Evolutionary conservation across 2,888 invertebrate species (phyloP).

Genomic region (Meliscaeva auricollis): DNA sequence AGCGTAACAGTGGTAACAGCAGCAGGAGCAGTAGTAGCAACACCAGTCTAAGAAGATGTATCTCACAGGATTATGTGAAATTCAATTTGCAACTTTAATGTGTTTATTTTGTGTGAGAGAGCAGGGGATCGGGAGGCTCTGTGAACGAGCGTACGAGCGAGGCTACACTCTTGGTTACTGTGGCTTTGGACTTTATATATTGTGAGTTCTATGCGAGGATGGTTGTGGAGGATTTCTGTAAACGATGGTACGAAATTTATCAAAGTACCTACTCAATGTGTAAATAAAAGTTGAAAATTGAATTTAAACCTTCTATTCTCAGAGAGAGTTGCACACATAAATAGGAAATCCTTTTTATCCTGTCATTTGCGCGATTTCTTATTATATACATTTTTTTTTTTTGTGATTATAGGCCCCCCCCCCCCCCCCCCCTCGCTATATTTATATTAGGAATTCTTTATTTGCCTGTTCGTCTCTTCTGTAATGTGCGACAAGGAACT

Average conservation of each 20-base stretch:
- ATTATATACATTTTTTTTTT: conserved; percentile 47
- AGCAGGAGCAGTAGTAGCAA: conserved; percentile 51
- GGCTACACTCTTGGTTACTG: conserved; percentile 73
- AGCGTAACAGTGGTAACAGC: conserved; percentile 38
- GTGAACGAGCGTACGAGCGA: conserved; percentile 40
- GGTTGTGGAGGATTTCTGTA: conserved; percentile 73
- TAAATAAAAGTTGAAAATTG: conserved; percentile 77
- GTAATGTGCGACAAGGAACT: conserved; percentile 25
- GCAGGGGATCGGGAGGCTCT: conserved; percentile 38
- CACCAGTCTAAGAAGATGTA: conserved; percentile 76
- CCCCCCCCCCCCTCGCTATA: conserved; percentile 5
- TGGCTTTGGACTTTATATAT: conserved; percentile 75
- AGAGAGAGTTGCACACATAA: conserved; percentile 65
- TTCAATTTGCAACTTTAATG: conserved; percentile 77
- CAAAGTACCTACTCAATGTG: conserved; percentile 76
- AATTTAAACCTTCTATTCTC: conserved; percentile 76
- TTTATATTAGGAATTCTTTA: conserved; percentile 20
- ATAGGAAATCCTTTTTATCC: conserved; percentile 76
- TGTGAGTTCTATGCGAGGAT: conserved; percentile 48
- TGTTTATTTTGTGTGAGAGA: conserved; percentile 70
- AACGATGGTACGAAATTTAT: conserved; percentile 75
- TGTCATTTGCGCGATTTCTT: conserved; percentile 74
- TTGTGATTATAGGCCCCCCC: conserved; percentile 6
- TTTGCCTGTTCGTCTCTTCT: background rate
- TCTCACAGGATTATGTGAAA: conserved; percentile 76